Evolutionary conservation across 2,797 vertebrate species (phyloP).

Genomic region (Apogon hyalosoma): DNA sequence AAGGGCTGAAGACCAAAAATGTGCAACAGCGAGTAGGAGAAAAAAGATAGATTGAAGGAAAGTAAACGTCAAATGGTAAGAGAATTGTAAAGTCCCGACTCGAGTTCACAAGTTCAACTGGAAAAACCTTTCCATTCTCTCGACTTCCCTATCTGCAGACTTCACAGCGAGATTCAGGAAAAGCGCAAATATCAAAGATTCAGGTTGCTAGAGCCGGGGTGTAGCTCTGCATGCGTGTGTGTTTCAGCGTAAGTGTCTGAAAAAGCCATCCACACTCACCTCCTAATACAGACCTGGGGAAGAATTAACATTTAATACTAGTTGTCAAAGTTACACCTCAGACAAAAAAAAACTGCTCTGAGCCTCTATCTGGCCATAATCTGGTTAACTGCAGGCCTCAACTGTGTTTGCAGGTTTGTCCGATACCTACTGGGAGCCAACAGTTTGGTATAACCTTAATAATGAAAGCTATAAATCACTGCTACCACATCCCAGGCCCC

Average conservation of each 20-base stretch:
- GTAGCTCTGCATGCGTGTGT: background rate
- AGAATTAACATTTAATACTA: slow-evolving; percentile 38
- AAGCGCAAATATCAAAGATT: slow-evolving; percentile 45
- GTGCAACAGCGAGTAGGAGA: background rate
- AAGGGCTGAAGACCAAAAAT: background rate
- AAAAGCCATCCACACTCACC: slow-evolving; percentile 32
- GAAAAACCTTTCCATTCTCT: slow-evolving; percentile 35
- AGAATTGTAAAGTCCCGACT: background rate
- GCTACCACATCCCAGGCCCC: slow-evolving; percentile 51
- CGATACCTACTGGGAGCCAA: slow-evolving; percentile 42
- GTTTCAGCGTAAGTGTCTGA: slow-evolving; percentile 5
- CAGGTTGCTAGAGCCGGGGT: slow-evolving; percentile 9
- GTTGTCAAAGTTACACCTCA: slow-evolving; percentile 23
- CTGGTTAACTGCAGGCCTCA: slow-evolving; percentile 18
- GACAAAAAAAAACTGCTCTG: slow-evolving; percentile 21
- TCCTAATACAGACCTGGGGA: slow-evolving; percentile 18
- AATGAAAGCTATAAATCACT: slow-evolving; percentile 80
- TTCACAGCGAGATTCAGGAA: slow-evolving; percentile 20
- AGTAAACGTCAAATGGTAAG: slow-evolving; percentile 14
- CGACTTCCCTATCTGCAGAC: background rate
- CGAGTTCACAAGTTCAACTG: slow-evolving; percentile 67
- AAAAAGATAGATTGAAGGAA: slow-evolving; percentile 15
- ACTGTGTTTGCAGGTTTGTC: slow-evolving; percentile 22
- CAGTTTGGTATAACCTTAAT: slow-evolving; percentile 57
- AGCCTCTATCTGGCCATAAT: slow-evolving; percentile 17